phyloP scores from a whole-genome alignment of 2,888 invertebrate species.

The Odontomyia ornata region DNA sequence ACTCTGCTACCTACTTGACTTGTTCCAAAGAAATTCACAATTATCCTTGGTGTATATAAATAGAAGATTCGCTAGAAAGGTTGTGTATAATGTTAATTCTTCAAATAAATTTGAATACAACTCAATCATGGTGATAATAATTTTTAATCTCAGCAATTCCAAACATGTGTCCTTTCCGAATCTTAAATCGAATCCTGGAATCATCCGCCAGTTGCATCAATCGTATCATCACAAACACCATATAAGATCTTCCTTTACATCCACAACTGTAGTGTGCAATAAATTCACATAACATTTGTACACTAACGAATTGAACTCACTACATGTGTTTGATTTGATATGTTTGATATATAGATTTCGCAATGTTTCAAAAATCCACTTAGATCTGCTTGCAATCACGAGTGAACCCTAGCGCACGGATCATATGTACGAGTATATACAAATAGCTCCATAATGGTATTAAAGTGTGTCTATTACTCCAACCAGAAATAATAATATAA shows the following conservation, averaged over 20 bases:
- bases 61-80: no score
- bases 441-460: constrained; percentile 11
- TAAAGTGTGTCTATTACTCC: constrained; percentile 40
- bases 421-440: background rate
- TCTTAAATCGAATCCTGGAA: constrained; percentile 18
- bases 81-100: no score
- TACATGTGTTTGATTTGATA: constrained; percentile 44
- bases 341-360: background rate
- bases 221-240: constrained; percentile 28
- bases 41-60: no score
- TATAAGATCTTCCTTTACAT: constrained; percentile 25
- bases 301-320: constrained; percentile 46
- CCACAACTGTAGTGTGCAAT: constrained; percentile 48
- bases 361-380: constrained; percentile 6
- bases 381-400: background rate
- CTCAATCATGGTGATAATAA: no score
- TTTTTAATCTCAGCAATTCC: background rate
- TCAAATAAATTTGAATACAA: no score
- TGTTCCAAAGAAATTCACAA: no score
- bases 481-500: constrained; percentile 36
- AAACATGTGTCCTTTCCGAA: background rate
- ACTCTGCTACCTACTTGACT: no score
- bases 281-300: constrained; percentile 45
- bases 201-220: constrained; percentile 18
- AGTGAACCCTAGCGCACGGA: no score